Percentiles rank a stretch among this genome's conserved stretches.
Conservation (phyloP, 2,113 vertebrate species). For the Paracanthobrama guichenoti region DNA sequence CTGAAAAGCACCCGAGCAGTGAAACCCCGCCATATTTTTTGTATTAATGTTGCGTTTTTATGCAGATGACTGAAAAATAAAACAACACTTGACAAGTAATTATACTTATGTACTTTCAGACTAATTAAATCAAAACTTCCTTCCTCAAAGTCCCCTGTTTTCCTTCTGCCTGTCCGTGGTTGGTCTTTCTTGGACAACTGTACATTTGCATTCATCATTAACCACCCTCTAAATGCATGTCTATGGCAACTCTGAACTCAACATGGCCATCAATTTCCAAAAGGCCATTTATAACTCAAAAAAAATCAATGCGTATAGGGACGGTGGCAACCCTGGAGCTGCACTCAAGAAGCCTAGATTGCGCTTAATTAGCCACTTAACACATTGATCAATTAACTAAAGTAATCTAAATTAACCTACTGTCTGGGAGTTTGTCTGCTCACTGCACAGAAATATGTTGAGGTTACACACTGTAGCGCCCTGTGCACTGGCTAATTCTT, state of each 20-base stretch:
- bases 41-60: conserved; percentile 79
- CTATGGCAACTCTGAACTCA: conserved; percentile 68
- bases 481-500: conserved; percentile 49
- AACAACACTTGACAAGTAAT: conserved; percentile 51
- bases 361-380: conserved; percentile 84
- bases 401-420: conserved; percentile 83
- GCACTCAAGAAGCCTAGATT: conserved; percentile 81
- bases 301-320: conserved; percentile 80
- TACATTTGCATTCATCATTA: conserved; percentile 77
- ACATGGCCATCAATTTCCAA: conserved; percentile 79
- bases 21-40: conserved; percentile 90
- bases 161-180: conserved; percentile 31
- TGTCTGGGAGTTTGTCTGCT: conserved; percentile 82
- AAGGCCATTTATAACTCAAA: conserved; percentile 81
- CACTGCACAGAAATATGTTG: conserved; percentile 75
- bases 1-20: conserved; percentile 79
- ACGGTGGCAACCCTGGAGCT: conserved; percentile 75
- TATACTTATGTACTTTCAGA: not conserved
- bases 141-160: not conserved
- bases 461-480: conserved; percentile 68
- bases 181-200: conserved; percentile 62
- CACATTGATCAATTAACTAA: conserved; percentile 83
- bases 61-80: conserved; percentile 80
- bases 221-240: conserved; percentile 78
- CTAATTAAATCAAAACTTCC: not conserved